Evolutionary conservation across 2,797 vertebrate species (phyloP).

Genomic region (Lutra lutra): DNA sequence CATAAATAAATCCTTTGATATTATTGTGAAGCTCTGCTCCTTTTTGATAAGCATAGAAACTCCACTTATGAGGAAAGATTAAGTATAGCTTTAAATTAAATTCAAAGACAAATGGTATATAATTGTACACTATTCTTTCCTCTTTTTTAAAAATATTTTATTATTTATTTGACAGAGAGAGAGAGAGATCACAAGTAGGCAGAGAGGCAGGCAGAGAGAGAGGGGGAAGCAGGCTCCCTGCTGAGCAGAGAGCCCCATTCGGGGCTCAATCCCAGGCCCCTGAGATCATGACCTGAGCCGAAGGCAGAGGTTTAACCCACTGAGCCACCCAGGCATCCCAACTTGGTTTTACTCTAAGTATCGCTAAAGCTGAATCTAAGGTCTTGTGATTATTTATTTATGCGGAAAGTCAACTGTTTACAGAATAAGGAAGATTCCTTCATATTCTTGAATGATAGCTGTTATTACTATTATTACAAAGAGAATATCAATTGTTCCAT

Average conservation of each 20-base stretch:
- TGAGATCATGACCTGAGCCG: too few relatives aligned
- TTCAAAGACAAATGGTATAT: not conserved
- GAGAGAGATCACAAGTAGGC: too few relatives aligned
- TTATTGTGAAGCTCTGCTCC: not conserved
- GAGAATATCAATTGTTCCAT: not conserved
- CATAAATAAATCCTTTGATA: constrained; percentile 24
- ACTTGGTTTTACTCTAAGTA: not conserved
- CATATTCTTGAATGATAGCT: constrained; percentile 19
- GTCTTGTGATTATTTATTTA: not conserved
- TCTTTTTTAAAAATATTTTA: not conserved
- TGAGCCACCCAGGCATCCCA: too few relatives aligned
- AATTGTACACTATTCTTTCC: not conserved
- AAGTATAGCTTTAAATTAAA: constrained; percentile 49
- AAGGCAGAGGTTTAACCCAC: too few relatives aligned
- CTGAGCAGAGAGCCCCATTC: too few relatives aligned
- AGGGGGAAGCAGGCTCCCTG: too few relatives aligned
- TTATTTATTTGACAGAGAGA: too few relatives aligned
- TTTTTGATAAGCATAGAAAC: constrained; percentile 34
- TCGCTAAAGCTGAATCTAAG: not conserved
- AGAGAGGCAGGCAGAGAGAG: too few relatives aligned
- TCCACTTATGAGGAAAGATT: not conserved
- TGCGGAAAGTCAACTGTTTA: not conserved
- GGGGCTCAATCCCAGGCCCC: too few relatives aligned
- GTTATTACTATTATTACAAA: not conserved
- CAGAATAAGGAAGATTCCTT: constrained; percentile 11